A percentile compares a stretch with the other conserved stretches of the same genome.
These are phyloP conservation scores for Poeciliopsis gracilis DNA, from an alignment of 2,797 vertebrate genomes.

Conservation along the genomic window DNA sequence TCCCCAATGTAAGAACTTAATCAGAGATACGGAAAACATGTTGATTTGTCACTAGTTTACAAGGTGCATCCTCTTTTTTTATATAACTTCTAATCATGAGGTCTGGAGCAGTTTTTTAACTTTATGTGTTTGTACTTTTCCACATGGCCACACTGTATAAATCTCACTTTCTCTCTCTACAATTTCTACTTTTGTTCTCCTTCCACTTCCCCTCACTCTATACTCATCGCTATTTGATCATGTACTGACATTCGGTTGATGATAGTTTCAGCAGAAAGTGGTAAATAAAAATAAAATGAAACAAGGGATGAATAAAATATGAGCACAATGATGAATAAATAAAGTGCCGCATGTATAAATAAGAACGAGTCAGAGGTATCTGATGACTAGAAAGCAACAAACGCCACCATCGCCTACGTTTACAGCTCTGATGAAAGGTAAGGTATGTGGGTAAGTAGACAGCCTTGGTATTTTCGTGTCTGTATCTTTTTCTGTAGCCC, in stretches of 20 bases:
- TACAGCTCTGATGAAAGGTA: constrained; percentile 66
- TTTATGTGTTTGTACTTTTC: neutral
- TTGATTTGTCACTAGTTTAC: neutral
- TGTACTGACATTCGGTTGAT: constrained; percentile 47
- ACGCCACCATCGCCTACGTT: constrained; percentile 66
- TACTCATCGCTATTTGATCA: constrained; percentile 70
- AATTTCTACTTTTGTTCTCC: neutral
- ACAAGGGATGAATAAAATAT: constrained; percentile 78
- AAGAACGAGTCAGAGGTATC: constrained; percentile 63
- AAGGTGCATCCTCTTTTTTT: neutral
- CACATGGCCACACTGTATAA: neutral
- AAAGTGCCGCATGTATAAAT: constrained; percentile 77
- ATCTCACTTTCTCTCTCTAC: neutral
- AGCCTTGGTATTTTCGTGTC: constrained; percentile 32
- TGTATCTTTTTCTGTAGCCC: constrained; percentile 9
- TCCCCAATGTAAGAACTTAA: constrained; percentile 7
- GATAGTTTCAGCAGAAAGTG: constrained; percentile 55
- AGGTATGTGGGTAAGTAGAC: constrained; percentile 56
- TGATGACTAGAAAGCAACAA: constrained; percentile 61
- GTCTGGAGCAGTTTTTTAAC: neutral
- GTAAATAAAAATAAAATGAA: constrained; percentile 76
- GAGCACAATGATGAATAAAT: constrained; percentile 79
- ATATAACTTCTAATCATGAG: neutral
- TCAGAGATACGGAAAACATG: neutral
- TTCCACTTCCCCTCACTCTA: constrained; percentile 10